Base-by-base conservation (phyloP, 2,113 vertebrate species). In the Callorhinus ursinus region DNA sequence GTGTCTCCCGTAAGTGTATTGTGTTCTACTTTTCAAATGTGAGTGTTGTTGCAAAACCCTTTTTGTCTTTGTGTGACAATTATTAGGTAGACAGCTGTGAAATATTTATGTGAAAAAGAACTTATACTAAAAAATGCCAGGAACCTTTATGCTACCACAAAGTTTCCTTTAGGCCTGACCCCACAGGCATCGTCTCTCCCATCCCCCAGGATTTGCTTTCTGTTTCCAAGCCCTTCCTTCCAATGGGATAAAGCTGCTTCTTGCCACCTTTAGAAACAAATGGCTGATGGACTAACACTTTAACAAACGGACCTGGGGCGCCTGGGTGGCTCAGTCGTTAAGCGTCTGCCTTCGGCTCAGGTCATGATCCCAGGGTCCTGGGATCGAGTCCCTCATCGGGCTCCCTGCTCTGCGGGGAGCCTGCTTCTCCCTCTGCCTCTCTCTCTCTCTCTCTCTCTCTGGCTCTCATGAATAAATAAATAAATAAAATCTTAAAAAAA, bases 251-350 rank as follows among this genome's bases (percentile, higher is more conserved):
- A 86, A 83, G 42, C 49, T 55, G 26, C 49, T 96, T 97, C 72
- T 88, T 69, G 49, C 19, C 82, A 86, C 86, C 67, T 89, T 69
- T 46, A 59, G 82, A 93, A 77, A 95, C 55, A 95, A 95, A 93
- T 74, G 96, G 71, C 93, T 36, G 69, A 65, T 3, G 15, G 77
- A 85, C 51, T 88, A 57, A 55, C 86, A 82, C 85, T 89, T 86
- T 33, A n/a, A 57, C 55, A 84, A 91, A 67, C 0, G 4, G 55
- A 51, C 72, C 36, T 2, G 36, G 36, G 36, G 36, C 36, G 2
- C 36, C 36, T 36, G 36, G 36, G 36, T 36, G 36, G 36, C 36
- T 36, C 2, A 36, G 36, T 36, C 36, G 36, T 36, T 36, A 36
- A 36, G 36, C 36, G 36, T 36, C 36, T 36, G 36, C 36, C 36